Base-by-base conservation (phyloP, 2,797 vertebrate species). In the Diplodus puntazzo region DNA sequence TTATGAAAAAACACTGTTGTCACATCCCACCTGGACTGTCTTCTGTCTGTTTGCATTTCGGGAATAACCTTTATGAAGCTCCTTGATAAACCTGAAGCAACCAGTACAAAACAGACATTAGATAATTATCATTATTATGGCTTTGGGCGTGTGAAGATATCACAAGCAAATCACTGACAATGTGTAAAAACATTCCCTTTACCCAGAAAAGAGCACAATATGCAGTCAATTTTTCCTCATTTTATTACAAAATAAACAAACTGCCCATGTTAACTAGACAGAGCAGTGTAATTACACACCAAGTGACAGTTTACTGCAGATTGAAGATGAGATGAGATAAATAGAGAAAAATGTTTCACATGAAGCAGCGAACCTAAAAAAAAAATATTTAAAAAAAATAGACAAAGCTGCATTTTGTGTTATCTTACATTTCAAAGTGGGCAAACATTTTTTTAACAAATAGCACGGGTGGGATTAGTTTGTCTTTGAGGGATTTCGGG, bases 191-290 rank as follows among this genome's bases (percentile, higher is more conserved):
- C 11, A 27, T 50, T 73, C 16, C n/a, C 2, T 63, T 50, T 45
- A 52, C 12, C 12, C 30, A 60, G 18, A 80, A 73, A 82, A 70
- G 20, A 76, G 18, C 18, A 85, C 75, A 80, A 27, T 5, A 71
- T 34, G 20, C 53, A 55, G 34, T 63, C 9, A 45, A 9, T 61
- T 76, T 80, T 68, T 67, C 59, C 11, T 20, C 2, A 46, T 92
- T 94, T 95, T 93, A 93, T 93, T 93, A 94, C 73, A 95, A 94
- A 95, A 94, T 89, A 89, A 88, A 87, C 61, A 52, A 85, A 87
- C 62, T 84, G 88, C 85, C 88, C 48, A 62, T 67, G 74, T 83
- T 75, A 75, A 70, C 82, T 88, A 85, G 50, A 85, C 60, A 80
- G 58, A 80, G 79, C 87, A 89, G 77, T 87, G 75, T 82, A 88